These are phyloP conservation scores for Sycophila texana DNA, from an alignment of 2,888 invertebrate species.

Conservation along the genomic window DNA sequence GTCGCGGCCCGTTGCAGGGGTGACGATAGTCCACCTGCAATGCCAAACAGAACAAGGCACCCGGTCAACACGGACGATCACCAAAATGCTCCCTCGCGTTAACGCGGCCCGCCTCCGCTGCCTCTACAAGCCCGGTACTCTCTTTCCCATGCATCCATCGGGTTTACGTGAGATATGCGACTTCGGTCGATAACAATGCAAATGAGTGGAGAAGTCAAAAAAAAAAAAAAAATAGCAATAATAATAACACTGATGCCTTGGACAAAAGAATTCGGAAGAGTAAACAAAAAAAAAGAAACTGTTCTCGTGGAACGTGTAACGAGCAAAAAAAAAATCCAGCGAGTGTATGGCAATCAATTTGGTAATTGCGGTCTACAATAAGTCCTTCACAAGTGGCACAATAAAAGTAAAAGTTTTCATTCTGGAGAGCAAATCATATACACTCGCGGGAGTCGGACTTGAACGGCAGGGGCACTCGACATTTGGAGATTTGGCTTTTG, in stretches of 20 bases:
- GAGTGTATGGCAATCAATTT: conserved; percentile 44
- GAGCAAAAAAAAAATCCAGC: conserved; percentile 19
- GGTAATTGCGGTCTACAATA: conserved; percentile 47
- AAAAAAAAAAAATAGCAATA: conserved; percentile 19
- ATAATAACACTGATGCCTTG: background rate
- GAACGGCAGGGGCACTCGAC: conserved; percentile 51
- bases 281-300: background rate
- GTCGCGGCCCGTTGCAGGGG: conserved; percentile 75
- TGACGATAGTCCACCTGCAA: conserved; percentile 76
- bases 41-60: conserved; percentile 68
- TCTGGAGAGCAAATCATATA: conserved; percentile 56
- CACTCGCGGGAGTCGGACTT: conserved; percentile 47
- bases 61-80: conserved; percentile 63
- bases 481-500: conserved; percentile 64
- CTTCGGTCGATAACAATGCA: background rate
- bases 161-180: background rate
- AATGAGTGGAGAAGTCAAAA: conserved; percentile 12
- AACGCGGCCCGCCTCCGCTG: conserved; percentile 49
- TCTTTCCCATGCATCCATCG: conserved; percentile 67
- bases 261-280: too few relatives aligned
- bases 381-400: conserved; percentile 44
- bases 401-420: conserved; percentile 54
- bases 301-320: background rate
- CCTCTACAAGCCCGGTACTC: conserved; percentile 64
- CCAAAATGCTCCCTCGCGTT: too few relatives aligned